Conservation (phyloP, 2,888 invertebrate species). For the Aspidiotus destructor region DNA sequence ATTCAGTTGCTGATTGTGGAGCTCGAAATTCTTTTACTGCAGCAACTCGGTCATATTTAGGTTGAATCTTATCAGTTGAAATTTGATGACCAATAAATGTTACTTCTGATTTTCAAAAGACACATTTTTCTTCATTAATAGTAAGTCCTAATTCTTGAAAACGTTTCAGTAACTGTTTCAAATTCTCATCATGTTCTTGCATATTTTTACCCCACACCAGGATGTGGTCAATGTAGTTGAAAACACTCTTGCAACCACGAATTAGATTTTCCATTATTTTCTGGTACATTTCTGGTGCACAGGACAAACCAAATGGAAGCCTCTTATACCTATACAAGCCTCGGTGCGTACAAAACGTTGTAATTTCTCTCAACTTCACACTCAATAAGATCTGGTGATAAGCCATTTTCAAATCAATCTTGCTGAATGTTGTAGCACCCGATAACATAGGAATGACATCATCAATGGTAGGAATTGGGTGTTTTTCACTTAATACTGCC, state of each 20-base stretch:
- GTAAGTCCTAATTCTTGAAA: background rate
- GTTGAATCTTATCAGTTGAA: background rate
- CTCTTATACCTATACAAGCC: slow-evolving; percentile 6
- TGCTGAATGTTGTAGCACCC: slow-evolving; percentile 4
- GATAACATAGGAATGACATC: slow-evolving; percentile 2
- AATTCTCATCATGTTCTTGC: slow-evolving; percentile 9
- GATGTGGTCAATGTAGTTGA: slow-evolving; percentile 11
- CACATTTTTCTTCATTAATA: slow-evolving; percentile 6
- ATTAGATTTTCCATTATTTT: background rate
- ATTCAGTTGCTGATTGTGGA: background rate
- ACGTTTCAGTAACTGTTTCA: slow-evolving; percentile 4
- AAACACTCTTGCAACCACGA: background rate
- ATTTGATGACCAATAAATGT: slow-evolving; percentile 13
- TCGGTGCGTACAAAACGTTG: slow-evolving; percentile 4
- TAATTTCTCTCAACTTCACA: slow-evolving; percentile 8
- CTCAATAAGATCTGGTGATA: slow-evolving; percentile 10
- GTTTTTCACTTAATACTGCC: slow-evolving; percentile 17
- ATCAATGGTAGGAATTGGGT: slow-evolving; percentile 11
- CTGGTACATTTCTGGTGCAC: slow-evolving; percentile 9
- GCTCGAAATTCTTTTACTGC: slow-evolving; percentile 13
- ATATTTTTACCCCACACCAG: background rate
- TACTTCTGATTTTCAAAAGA: background rate
- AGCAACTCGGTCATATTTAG: too few relatives aligned
- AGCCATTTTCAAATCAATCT: slow-evolving; percentile 3
- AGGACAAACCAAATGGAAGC: background rate